Percentiles rank a stretch among this genome's conserved stretches.
phyloP scores from a whole-genome alignment of 1,140 invertebrate species.

The Bombus difficillimus region DNA sequence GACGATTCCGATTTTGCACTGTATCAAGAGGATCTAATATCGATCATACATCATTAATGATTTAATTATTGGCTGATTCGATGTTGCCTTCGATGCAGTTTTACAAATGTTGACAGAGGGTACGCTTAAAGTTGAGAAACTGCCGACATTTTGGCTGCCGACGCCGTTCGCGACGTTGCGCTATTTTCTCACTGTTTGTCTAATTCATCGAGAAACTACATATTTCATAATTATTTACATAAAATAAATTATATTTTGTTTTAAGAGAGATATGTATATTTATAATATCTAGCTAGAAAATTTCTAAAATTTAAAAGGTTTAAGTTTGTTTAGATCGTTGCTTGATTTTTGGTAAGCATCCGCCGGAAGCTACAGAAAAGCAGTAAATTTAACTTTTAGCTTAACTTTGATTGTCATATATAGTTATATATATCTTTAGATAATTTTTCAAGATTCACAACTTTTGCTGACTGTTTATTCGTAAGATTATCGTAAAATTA shows the following conservation, averaged over 20 bases:
- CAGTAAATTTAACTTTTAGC: constrained; percentile 27
- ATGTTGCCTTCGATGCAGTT: constrained; percentile 46
- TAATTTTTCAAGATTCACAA: neutral
- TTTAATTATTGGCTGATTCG: constrained; percentile 43
- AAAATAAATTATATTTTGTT: constrained; percentile 5
- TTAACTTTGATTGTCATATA: neutral
- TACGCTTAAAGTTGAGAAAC: constrained; percentile 74
- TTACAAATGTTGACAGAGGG: constrained; percentile 71
- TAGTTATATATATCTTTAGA: neutral
- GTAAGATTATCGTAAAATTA: neutral
- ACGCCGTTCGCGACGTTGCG: constrained; percentile 70
- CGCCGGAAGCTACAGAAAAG: constrained; percentile 25
- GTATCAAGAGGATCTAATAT: constrained; percentile 34
- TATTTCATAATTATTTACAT: neutral
- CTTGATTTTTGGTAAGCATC: constrained; percentile 7
- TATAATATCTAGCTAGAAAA: neutral
- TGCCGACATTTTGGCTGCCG: constrained; percentile 78
- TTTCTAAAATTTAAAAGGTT: neutral
- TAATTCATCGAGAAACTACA: neutral
- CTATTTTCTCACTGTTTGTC: constrained; percentile 45
- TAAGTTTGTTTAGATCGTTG: neutral
- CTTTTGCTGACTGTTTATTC: neutral
- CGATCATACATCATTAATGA: constrained; percentile 48
- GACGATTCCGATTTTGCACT: constrained; percentile 43
- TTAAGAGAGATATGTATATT: neutral